Evolutionary conservation across 2,888 invertebrate genomes (phyloP).

Genomic region (Rhimphoctona megacephalus): DNA sequence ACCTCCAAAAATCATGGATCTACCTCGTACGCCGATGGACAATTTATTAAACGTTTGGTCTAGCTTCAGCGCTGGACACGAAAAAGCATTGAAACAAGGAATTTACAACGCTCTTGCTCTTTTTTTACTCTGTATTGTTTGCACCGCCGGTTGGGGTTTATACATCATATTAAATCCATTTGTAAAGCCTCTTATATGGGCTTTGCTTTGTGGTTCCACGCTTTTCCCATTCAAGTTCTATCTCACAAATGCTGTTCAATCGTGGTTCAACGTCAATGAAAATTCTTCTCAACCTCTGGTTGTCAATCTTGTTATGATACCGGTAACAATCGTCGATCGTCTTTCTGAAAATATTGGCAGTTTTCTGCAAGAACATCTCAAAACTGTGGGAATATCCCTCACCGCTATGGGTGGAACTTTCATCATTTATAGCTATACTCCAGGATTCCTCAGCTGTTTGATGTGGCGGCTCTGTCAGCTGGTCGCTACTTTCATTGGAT

Average conservation of each 20-base stretch:
- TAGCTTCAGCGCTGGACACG: slow-evolving; percentile 91
- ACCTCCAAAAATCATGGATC: slow-evolving; percentile 82
- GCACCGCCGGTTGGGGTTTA: slow-evolving; percentile 91
- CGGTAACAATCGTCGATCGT: slow-evolving; percentile 91
- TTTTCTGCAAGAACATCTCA: slow-evolving; percentile 89
- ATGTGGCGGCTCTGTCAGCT: slow-evolving; percentile 87
- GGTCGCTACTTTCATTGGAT: slow-evolving; percentile 85
- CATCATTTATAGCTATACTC: slow-evolving; percentile 90
- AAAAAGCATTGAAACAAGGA: slow-evolving; percentile 96
- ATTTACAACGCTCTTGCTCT: slow-evolving; percentile 95
- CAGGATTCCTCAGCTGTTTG: slow-evolving; percentile 87
- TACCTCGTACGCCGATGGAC: slow-evolving; percentile 87
- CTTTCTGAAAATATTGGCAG: slow-evolving; percentile 91
- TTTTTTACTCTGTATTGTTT: slow-evolving; percentile 89
- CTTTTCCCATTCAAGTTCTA: slow-evolving; percentile 97
- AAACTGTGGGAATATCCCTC: slow-evolving; percentile 85
- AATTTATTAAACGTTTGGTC: slow-evolving; percentile 90
- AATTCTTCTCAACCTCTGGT: slow-evolving; percentile 89
- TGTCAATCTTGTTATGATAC: slow-evolving; percentile 88
- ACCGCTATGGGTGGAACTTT: slow-evolving; percentile 83
- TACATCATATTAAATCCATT: slow-evolving; percentile 96
- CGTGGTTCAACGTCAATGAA: slow-evolving; percentile 92
- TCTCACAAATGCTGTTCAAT: slow-evolving; percentile 90
- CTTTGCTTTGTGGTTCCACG: slow-evolving; percentile 97
- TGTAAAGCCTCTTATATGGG: slow-evolving; percentile 97